Conservation (phyloP, 2,113 vertebrate species). For the Varanus komodoensis region DNA sequence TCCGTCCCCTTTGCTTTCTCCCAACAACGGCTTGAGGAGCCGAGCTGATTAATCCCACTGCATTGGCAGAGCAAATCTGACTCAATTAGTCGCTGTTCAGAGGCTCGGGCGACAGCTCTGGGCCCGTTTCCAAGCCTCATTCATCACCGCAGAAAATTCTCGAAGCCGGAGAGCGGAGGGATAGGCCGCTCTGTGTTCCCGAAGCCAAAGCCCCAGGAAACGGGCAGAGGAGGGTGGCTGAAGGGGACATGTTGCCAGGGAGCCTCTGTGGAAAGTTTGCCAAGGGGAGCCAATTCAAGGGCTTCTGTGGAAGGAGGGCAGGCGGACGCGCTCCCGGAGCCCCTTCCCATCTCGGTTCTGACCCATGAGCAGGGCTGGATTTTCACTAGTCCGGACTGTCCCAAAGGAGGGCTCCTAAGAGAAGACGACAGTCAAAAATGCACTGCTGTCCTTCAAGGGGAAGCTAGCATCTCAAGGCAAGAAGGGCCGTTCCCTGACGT, state of each 20-base stretch:
- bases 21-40: neutral
- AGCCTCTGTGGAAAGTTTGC: neutral
- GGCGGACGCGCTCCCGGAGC: neutral
- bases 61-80: slow-evolving; percentile 18
- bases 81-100: slow-evolving; percentile 23
- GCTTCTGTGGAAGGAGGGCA: neutral
- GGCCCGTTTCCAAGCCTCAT: slow-evolving; percentile 29
- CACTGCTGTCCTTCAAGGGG: neutral
- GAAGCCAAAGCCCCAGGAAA: neutral
- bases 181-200: neutral
- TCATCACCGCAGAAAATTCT: slow-evolving; percentile 32
- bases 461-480: neutral
- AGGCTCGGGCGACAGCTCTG: slow-evolving; percentile 18
- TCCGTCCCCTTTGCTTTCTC: neutral
- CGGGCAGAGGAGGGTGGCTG: neutral
- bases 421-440: neutral
- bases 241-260: neutral
- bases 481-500: neutral
- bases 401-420: neutral
- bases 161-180: neutral
- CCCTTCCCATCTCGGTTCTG: neutral
- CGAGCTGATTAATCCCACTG: slow-evolving; percentile 20
- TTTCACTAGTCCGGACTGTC: neutral
- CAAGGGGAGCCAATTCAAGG: too few relatives aligned
- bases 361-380: neutral